These are phyloP conservation scores for Myiotriccus ornatus DNA, from an alignment of 2,797 vertebrate genomes.

Conservation along the genomic window DNA sequence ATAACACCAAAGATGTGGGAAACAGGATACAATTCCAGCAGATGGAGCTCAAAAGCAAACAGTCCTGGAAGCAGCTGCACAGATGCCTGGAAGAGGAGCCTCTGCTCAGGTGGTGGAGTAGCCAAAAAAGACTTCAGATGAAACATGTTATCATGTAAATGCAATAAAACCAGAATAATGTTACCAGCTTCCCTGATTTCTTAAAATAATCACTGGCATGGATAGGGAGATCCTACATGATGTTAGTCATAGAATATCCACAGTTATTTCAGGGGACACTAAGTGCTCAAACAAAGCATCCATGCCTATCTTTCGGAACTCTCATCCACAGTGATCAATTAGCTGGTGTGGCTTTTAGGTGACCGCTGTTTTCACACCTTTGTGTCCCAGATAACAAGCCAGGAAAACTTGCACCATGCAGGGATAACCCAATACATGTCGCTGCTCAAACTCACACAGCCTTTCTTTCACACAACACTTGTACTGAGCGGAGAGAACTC, in stretches of 20 bases:
- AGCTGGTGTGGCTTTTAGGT: neutral
- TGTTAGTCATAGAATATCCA: neutral
- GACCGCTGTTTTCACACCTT: neutral
- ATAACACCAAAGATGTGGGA: conserved; percentile 3
- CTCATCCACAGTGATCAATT: neutral
- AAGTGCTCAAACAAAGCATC: neutral
- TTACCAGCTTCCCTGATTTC: neutral
- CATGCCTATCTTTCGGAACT: neutral
- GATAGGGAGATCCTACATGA: neutral
- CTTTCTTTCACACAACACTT: neutral
- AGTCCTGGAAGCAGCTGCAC: neutral
- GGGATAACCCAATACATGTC: neutral
- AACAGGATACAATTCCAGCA: conserved; percentile 23
- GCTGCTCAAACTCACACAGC: neutral
- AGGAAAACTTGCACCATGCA: fast-evolving
- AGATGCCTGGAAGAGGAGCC: neutral
- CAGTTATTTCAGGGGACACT: neutral
- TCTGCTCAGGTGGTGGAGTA: neutral
- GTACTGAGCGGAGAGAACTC: neutral
- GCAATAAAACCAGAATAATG: neutral
- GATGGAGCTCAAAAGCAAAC: conserved; percentile 68
- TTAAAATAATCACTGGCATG: neutral
- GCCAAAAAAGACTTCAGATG: neutral
- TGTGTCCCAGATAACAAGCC: neutral
- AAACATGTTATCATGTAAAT: neutral